Percentiles rank a stretch among this genome's conserved stretches.
These are phyloP conservation scores for Eurystomus gularis DNA, from an alignment of 2,113 vertebrate genomes.

Conservation along the genomic window DNA sequence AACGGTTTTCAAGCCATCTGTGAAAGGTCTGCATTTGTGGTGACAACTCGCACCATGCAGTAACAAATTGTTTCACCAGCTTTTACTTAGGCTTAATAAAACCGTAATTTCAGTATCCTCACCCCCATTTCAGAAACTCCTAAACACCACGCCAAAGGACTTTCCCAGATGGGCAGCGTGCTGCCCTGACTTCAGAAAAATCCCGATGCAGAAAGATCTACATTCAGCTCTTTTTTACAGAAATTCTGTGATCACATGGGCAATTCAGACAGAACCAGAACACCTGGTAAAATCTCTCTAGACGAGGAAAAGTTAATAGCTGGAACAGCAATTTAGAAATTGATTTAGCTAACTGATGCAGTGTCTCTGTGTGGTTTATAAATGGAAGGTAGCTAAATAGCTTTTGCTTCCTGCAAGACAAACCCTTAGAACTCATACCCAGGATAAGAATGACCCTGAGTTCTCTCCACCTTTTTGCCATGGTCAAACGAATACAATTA, in stretches of 20 bases:
- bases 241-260: neutral
- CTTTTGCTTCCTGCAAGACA: neutral
- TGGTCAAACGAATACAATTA: neutral
- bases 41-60: neutral
- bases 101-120: rapidly evolving
- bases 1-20: neutral
- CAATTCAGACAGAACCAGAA: no score
- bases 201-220: neutral
- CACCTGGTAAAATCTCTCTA: neutral
- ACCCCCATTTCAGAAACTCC: neutral
- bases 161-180: rapidly evolving
- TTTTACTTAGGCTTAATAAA: neutral
- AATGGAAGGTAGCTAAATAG: neutral
- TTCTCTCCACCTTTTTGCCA: neutral
- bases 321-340: neutral
- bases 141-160: neutral
- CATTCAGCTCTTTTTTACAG: neutral
- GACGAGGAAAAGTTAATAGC: neutral
- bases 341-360: neutral
- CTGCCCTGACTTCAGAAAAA: neutral
- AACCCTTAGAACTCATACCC: neutral
- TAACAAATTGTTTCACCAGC: neutral
- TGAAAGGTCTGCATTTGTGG: neutral
- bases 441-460: neutral
- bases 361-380: neutral